Evolutionary conservation across 2,797 vertebrate species (phyloP).

Genomic region (Labeo calbasu): DNA sequence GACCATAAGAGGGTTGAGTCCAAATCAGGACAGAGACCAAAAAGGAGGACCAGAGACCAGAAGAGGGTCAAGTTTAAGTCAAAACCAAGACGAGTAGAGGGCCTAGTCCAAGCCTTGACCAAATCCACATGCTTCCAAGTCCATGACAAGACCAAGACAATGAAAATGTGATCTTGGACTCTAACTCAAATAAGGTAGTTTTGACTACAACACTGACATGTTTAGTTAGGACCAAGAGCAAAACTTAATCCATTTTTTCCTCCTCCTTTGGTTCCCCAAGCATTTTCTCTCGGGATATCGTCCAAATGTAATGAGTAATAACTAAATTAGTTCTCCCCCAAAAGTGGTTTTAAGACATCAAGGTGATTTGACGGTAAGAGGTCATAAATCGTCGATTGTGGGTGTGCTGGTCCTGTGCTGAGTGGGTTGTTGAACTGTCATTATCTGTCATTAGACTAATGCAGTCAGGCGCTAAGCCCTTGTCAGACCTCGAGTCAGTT

Average conservation of each 20-base stretch:
- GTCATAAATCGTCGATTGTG: constrained; percentile 67
- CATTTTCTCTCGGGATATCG: constrained; percentile 55
- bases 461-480: constrained; percentile 54
- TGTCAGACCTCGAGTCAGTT: constrained; percentile 56
- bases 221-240: neutral
- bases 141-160: neutral
- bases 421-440: constrained; percentile 65
- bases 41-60: neutral
- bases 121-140: neutral
- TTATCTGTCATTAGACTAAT: constrained; percentile 72
- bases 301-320: constrained; percentile 54
- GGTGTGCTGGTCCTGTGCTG: constrained; percentile 62
- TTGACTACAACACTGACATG: neutral
- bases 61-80: neutral
- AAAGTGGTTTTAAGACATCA: constrained; percentile 22
- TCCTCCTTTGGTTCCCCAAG: neutral
- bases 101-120: neutral
- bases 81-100: neutral
- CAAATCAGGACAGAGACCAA: neutral
- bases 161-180: neutral
- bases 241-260: neutral
- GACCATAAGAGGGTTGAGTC: neutral
- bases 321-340: constrained; percentile 31
- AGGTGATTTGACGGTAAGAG: constrained; percentile 53
- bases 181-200: neutral